These are phyloP conservation scores for Magallana nippona DNA, from an alignment of 2,888 invertebrate species.

Conservation along the genomic window DNA sequence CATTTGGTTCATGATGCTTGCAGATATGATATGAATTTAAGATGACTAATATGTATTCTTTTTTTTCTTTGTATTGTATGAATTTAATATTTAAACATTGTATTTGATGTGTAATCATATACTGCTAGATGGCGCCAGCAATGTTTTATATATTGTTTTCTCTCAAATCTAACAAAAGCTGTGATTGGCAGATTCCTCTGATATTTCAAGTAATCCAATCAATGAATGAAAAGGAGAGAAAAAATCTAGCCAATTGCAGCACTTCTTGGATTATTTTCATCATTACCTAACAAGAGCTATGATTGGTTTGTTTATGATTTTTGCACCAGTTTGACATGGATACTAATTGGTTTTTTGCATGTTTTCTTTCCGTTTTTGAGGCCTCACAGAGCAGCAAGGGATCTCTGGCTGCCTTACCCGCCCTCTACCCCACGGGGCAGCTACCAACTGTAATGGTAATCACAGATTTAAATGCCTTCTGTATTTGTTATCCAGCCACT, in stretches of 20 bases:
- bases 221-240: too few relatives aligned
- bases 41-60: background rate
- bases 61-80: constrained; percentile 7
- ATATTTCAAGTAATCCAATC: background rate
- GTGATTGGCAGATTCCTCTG: constrained; percentile 46
- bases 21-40: too few relatives aligned
- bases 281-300: constrained; percentile 48
- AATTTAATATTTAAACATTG: constrained; percentile 8
- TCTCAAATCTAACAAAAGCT: constrained; percentile 45
- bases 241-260: background rate
- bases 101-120: constrained; percentile 39
- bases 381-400: constrained; percentile 39
- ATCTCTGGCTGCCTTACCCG: constrained; percentile 41
- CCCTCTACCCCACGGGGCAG: constrained; percentile 43
- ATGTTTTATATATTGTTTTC: constrained; percentile 38
- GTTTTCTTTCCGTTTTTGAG: constrained; percentile 65
- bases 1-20: too few relatives aligned
- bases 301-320: constrained; percentile 50
- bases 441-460: constrained; percentile 31
- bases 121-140: constrained; percentile 49
- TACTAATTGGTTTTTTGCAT: constrained; percentile 66
- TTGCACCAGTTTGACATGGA: constrained; percentile 41
- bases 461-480: background rate
- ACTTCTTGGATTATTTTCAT: background rate
- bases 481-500: constrained; percentile 11